Conservation (phyloP, 2,113 vertebrate genomes). For the Psittacula cyanocephala region DNA sequence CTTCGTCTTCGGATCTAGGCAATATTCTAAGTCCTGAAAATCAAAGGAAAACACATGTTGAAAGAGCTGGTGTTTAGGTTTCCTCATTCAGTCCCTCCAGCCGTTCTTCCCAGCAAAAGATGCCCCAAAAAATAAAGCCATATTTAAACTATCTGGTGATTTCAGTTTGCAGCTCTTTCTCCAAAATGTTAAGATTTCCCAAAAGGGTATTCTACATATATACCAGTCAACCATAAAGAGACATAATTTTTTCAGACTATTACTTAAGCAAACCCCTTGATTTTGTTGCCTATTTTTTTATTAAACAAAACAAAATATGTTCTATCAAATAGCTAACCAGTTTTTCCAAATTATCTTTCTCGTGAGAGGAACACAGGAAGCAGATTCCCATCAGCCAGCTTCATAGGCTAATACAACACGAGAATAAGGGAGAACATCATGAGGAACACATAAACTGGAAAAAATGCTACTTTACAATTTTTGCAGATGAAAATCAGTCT, state of each 20-base stretch:
- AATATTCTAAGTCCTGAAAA: constrained; percentile 85
- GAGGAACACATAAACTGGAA: not conserved
- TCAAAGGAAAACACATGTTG: not conserved
- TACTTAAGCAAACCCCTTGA: not conserved
- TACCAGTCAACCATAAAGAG: not conserved
- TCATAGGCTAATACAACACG: accelerated
- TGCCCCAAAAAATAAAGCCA: not conserved
- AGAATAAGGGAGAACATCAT: accelerated
- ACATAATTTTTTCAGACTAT: not conserved
- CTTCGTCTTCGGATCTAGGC: constrained; percentile 86
- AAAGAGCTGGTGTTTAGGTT: not conserved
- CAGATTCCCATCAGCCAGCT: not conserved
- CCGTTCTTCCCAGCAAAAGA: not conserved
- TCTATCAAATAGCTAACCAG: not conserved
- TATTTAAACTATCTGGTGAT: not conserved
- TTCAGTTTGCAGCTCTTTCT: not conserved
- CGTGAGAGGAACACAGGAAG: not conserved
- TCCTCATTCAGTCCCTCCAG: not conserved
- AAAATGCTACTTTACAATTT: not conserved
- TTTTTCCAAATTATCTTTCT: not conserved
- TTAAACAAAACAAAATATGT: not conserved
- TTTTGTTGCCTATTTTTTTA: not conserved
- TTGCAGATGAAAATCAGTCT: not conserved
- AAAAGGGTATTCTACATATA: not conserved
- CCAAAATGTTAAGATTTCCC: not conserved